phyloP scores from a whole-genome alignment of 2,113 vertebrate species.

The Hippopotamus amphibius region DNA sequence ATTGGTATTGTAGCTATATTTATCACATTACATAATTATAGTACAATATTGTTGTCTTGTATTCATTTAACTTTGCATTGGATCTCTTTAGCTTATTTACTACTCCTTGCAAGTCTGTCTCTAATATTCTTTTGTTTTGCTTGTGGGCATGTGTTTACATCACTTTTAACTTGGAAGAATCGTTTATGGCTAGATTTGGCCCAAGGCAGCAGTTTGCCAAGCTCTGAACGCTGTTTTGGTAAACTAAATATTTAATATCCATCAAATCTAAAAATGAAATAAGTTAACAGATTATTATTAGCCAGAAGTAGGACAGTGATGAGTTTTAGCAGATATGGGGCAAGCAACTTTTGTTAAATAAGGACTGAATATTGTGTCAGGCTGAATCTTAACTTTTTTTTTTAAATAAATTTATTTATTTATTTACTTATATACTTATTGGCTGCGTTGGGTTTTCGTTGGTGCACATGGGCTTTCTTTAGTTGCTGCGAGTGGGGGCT shows the following conservation, averaged over 20 bases:
- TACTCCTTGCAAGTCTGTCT: neutral
- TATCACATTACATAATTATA: neutral
- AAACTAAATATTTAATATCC: neutral
- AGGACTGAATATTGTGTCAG: neutral
- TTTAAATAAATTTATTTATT: too few species aligned
- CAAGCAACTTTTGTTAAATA: neutral
- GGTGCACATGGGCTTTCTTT: too few species aligned
- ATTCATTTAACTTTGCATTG: neutral
- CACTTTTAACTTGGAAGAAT: neutral
- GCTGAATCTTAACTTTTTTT: neutral
- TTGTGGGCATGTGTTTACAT: neutral
- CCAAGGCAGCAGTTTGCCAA: neutral
- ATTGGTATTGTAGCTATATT: neutral
- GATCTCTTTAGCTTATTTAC: neutral
- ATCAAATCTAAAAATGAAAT: neutral
- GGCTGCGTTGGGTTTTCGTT: too few species aligned
- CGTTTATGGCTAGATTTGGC: neutral
- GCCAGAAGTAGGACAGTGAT: neutral
- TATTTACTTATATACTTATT: too few species aligned
- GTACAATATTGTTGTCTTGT: neutral
- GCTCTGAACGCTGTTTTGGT: neutral
- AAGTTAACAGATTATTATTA: neutral
- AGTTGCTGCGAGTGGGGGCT: too few species aligned
- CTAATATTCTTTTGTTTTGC: neutral
- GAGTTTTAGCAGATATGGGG: neutral